A percentile compares a stretch with the other conserved stretches of the same genome.
Evolutionary conservation across 2,797 vertebrate genomes (phyloP).

Genomic region (Emys orbicularis): DNA sequence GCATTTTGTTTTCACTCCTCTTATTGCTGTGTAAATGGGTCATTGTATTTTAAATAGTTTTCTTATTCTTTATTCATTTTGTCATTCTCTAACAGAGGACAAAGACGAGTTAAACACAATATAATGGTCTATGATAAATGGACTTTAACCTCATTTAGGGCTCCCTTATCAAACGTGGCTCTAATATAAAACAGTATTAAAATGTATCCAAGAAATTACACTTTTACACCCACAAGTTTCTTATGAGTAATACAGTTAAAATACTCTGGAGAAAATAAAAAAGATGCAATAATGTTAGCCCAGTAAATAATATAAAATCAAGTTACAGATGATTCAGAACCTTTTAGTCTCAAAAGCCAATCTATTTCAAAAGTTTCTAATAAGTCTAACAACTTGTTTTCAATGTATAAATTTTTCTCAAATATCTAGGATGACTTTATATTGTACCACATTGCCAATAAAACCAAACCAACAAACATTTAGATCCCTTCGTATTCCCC

Average conservation of each 20-base stretch:
- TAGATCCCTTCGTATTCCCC: neutral
- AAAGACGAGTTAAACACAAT: neutral
- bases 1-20: neutral
- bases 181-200: neutral
- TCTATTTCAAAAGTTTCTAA: neutral
- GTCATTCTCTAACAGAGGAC: neutral
- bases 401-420: neutral
- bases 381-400: neutral
- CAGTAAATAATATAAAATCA: neutral
- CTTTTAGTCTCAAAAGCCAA: neutral
- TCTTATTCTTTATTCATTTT: neutral
- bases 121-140: neutral
- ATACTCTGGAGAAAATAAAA: neutral
- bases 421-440: neutral
- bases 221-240: neutral
- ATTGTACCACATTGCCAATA: neutral
- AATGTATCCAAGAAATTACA: neutral
- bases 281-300: neutral
- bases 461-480: neutral
- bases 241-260: neutral
- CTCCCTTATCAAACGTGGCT: neutral
- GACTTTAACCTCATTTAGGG: neutral
- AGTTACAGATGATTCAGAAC: neutral
- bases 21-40: neutral
- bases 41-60: neutral